phyloP scores from a whole-genome alignment of 1,140 invertebrate species.

The Helicorthomorpha holstii region DNA sequence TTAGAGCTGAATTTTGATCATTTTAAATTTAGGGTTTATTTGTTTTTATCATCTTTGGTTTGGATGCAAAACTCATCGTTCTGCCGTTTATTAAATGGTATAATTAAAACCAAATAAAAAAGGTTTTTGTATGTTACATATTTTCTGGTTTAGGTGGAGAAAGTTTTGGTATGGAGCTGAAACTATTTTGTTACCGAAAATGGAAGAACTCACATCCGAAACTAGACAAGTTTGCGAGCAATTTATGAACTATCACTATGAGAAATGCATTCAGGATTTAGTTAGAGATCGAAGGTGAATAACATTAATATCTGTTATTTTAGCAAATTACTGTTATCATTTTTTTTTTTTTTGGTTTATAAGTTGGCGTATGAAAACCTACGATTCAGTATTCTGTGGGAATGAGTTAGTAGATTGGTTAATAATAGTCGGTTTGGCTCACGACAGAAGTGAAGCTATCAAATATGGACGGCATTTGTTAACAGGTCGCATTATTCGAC shows the following conservation, averaged over 20 bases:
- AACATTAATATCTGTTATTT: background rate
- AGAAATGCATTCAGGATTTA: slow-evolving; percentile 60
- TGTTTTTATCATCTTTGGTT: slow-evolving; percentile 60
- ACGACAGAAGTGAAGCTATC: slow-evolving; percentile 53
- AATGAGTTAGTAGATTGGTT: slow-evolving; percentile 72
- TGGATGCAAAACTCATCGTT: slow-evolving; percentile 55
- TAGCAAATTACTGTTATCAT: background rate
- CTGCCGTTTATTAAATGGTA: slow-evolving; percentile 42
- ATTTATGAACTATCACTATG: slow-evolving; percentile 65
- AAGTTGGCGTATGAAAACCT: slow-evolving; percentile 46
- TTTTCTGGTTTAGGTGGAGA: slow-evolving; percentile 23
- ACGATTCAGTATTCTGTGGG: slow-evolving; percentile 63
- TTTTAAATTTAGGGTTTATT: slow-evolving; percentile 17
- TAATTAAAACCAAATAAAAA: too few species aligned
- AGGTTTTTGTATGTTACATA: too few species aligned
- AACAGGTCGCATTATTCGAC: slow-evolving; percentile 60
- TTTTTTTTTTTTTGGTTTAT: background rate
- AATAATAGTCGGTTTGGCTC: slow-evolving; percentile 51
- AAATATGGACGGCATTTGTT: slow-evolving; percentile 66
- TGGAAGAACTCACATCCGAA: slow-evolving; percentile 53
- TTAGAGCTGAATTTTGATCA: background rate
- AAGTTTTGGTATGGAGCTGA: slow-evolving; percentile 44
- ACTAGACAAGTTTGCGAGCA: slow-evolving; percentile 71
- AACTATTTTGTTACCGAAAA: slow-evolving; percentile 44
- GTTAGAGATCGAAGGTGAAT: slow-evolving; percentile 46